These are phyloP conservation scores for Synodontis membranacea DNA, from an alignment of 2,113 vertebrate species.

Conservation along the genomic window DNA sequence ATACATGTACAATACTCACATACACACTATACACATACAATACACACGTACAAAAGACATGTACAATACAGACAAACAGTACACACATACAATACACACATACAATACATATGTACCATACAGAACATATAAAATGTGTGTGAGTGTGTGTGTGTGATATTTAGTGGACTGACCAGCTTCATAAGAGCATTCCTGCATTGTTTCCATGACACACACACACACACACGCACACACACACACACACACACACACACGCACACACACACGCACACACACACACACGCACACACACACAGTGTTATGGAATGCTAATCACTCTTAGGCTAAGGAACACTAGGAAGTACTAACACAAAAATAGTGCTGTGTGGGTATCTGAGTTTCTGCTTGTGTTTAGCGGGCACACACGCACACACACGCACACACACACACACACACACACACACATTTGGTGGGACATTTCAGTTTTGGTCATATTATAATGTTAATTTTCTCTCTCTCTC, in stretches of 20 bases:
- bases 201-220: not conserved
- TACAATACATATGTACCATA: too few relatives aligned
- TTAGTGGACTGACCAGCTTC: not conserved
- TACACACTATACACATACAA: too few relatives aligned
- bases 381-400: not conserved
- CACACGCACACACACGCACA: not conserved
- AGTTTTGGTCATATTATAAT: not conserved
- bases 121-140: too few relatives aligned
- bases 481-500: not conserved
- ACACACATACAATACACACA: too few relatives aligned
- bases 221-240: not conserved
- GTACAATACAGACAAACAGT: too few relatives aligned
- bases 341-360: not conserved
- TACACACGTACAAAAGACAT: too few relatives aligned
- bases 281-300: not conserved
- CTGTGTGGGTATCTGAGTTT: not conserved
- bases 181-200: not conserved
- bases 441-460: not conserved
- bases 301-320: not conserved
- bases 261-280: not conserved
- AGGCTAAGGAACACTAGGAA: not conserved
- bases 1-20: too few relatives aligned
- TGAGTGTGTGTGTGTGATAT: too few relatives aligned
- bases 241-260: not conserved
- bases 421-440: slow-evolving; percentile 5